Conservation (phyloP, 2,797 vertebrate species). For the Characodon lateralis region DNA sequence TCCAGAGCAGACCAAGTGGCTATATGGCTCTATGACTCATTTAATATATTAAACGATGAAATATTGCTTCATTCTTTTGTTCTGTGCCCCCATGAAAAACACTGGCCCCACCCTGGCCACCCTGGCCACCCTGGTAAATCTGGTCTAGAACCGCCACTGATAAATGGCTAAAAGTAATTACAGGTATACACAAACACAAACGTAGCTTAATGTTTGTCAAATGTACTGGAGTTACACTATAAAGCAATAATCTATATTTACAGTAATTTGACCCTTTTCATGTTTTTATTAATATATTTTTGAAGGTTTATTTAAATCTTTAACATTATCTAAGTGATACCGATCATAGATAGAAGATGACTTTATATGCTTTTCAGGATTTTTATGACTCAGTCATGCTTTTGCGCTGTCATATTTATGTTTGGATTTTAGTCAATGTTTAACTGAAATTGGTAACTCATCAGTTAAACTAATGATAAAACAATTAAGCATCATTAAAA, state of each 20-base stretch:
- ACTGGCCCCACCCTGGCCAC: no score
- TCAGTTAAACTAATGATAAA: neutral
- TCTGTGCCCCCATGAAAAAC: no score
- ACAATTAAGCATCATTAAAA: neutral
- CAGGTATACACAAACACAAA: no score
- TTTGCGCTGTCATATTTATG: neutral
- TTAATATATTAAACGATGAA: no score
- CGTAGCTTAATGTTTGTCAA: no score
- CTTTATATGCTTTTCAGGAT: neutral
- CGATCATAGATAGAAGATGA: neutral
- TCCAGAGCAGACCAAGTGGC: no score
- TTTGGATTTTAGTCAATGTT: neutral
- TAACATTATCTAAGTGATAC: neutral
- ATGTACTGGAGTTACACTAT: no score
- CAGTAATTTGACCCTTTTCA: neutral
- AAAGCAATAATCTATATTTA: neutral
- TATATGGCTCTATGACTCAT: no score
- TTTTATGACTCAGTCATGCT: neutral
- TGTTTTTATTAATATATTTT: neutral
- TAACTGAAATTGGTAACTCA: neutral
- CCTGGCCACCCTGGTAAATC: no score
- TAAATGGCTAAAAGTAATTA: no score
- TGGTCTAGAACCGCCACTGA: no score
- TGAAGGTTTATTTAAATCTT: neutral
- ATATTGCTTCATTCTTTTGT: no score